These are phyloP conservation scores for Plectrocnemia conspersa DNA, from an alignment of 1,140 invertebrate genomes.

Conservation along the genomic window DNA sequence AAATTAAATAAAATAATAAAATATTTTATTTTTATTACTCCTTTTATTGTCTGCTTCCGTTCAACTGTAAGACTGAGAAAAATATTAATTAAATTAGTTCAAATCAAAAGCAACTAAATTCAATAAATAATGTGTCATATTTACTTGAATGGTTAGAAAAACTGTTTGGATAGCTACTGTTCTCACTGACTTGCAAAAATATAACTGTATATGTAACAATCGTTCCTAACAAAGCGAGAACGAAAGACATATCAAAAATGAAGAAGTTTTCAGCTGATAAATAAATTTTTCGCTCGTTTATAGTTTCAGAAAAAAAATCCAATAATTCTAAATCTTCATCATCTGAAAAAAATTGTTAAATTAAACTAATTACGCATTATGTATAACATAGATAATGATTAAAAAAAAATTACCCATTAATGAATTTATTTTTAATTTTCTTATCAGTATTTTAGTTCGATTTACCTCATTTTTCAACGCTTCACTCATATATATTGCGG, in stretches of 20 bases:
- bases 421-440: no score
- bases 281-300: slow-evolving; percentile 10
- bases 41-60: neutral
- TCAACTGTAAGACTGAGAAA: neutral
- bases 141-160: neutral
- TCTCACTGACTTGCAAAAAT: slow-evolving; percentile 19
- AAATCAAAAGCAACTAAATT: neutral
- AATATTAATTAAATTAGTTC: neutral
- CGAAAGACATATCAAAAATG: slow-evolving; percentile 19
- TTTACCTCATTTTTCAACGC: no score
- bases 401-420: no score
- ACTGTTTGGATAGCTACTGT: neutral
- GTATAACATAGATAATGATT: neutral
- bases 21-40: neutral
- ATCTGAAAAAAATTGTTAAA: slow-evolving; percentile 14
- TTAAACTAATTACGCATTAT: neutral
- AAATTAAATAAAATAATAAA: neutral
- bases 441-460: no score
- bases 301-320: slow-evolving; percentile 16
- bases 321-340: slow-evolving; percentile 14
- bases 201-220: slow-evolving; percentile 21
- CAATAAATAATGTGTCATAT: neutral
- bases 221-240: slow-evolving; percentile 12
- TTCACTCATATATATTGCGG: no score
- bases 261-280: slow-evolving; percentile 26